Percentiles rank a stretch among this genome's conserved stretches.
These are phyloP conservation scores for Trogon melanurus DNA, from an alignment of 2,113 vertebrate genomes.

Conservation along the genomic window DNA sequence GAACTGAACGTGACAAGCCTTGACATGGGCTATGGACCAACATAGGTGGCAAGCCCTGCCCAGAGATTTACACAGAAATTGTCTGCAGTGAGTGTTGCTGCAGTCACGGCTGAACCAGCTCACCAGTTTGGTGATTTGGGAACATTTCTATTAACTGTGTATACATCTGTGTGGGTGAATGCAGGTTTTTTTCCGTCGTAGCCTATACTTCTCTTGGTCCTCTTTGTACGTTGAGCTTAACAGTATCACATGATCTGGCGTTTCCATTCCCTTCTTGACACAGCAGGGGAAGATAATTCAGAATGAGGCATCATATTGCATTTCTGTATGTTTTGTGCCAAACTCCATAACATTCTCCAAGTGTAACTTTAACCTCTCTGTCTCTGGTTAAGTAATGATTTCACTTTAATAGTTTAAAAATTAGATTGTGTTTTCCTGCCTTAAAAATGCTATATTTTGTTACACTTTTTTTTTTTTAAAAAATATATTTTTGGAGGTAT, in stretches of 20 bases:
- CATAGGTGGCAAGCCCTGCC: not conserved
- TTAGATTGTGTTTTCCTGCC: not conserved
- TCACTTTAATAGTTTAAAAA: not conserved
- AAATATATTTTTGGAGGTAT: not conserved
- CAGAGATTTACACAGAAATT: not conserved
- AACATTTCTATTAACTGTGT: not conserved
- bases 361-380: not conserved
- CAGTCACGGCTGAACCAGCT: not conserved
- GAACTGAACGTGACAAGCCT: not conserved
- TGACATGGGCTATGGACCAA: not conserved
- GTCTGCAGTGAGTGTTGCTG: accelerated
- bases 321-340: not conserved
- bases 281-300: not conserved
- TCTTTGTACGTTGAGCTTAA: not conserved
- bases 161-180: not conserved
- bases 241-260: not conserved
- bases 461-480: not conserved
- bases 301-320: not conserved
- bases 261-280: not conserved
- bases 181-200: not conserved
- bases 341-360: not conserved
- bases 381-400: not conserved
- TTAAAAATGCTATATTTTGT: not conserved
- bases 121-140: accelerated
- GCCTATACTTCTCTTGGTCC: not conserved